Base-by-base conservation (phyloP, 2,113 vertebrate species). In the Willisornis vidua region DNA sequence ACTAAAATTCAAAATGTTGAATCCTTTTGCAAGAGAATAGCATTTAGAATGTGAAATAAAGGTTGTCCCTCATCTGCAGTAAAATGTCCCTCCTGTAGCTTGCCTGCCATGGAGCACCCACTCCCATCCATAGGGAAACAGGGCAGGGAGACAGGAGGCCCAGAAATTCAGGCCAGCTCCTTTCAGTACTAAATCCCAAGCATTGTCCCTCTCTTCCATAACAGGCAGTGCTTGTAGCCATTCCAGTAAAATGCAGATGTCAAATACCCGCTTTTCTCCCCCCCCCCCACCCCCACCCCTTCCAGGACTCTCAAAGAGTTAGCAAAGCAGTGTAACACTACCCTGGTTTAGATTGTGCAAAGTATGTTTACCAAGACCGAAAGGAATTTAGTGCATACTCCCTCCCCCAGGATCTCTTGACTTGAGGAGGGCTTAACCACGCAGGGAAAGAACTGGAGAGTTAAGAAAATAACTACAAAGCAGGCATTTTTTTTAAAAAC, bases 341-440 rank as follows among this genome's bases (percentile, higher is more conserved):
- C 61, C 31, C 92, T 90, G 54, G 8, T 96, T 96, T 73, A 96
- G 90, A 92, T 55, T 92, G 90, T 90, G 83, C 58, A 87, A 95
- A 93, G 90, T 88, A 88, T 97, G 92, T 96, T 97, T 97, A 96
- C 96, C 80, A 93, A 95, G 86, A 45, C 86, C 89, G 94, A 95
- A 96, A 97, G 88, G 96, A 95, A 96, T 97, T 92, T 87, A 65
- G 77, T 85, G 49, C 19, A 28, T 90, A 90, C 57, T 81, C 88
- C 77, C 85, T 94, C 93, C 83, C 76, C 70, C 92, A 94, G 70
- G 58, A 94, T 85, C 57, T 93, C 65, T 68, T 66, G 66, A 61
- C 25, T 90, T 78, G 37, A 78, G 80, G 84, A 88, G 31, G 70
- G n/a, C 83, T 81, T 68, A 94, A 67, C 19, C 45, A 89, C 45